phyloP scores from a whole-genome alignment of 2,888 invertebrate genomes.

The Drepana falcataria region DNA sequence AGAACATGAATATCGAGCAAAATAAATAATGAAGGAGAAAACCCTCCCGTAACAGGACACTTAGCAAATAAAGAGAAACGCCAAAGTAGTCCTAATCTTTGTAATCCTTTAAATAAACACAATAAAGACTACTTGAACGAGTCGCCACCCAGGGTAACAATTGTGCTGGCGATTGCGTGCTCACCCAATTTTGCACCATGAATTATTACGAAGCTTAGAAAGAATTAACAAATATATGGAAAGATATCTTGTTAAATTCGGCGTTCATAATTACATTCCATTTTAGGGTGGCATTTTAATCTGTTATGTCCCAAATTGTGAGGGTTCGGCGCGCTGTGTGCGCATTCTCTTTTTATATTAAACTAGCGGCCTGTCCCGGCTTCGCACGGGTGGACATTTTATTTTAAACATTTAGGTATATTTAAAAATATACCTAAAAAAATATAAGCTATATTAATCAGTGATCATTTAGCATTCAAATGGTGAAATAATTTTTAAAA shows the following conservation, averaged over 20 bases:
- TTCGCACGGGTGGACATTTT: too few relatives aligned
- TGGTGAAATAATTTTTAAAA: too few relatives aligned
- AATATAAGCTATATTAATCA: too few relatives aligned
- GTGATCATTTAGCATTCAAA: too few relatives aligned
- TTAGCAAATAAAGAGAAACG: constrained; percentile 31
- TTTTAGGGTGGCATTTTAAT: constrained; percentile 44
- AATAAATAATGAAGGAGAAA: constrained; percentile 21
- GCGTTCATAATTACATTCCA: constrained; percentile 19
- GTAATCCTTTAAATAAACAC: constrained; percentile 71
- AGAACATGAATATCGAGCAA: not conserved
- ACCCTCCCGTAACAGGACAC: constrained; percentile 46
- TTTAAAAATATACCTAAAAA: too few relatives aligned
- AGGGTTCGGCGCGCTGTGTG: constrained; percentile 20
- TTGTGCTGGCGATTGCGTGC: constrained; percentile 16
- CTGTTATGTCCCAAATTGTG: constrained; percentile 17
- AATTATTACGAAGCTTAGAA: not conserved
- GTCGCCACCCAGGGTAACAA: constrained; percentile 51
- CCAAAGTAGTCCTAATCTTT: constrained; percentile 47
- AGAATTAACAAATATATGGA: constrained; percentile 5
- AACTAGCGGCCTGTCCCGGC: too few relatives aligned
- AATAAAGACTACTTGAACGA: constrained; percentile 42
- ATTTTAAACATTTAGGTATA: too few relatives aligned
- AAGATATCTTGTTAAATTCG: constrained; percentile 31
- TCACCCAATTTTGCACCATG: constrained; percentile 40
- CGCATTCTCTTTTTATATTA: not conserved